phyloP scores from a whole-genome alignment of 1,140 invertebrate species.

The Brachionus sp. region DNA sequence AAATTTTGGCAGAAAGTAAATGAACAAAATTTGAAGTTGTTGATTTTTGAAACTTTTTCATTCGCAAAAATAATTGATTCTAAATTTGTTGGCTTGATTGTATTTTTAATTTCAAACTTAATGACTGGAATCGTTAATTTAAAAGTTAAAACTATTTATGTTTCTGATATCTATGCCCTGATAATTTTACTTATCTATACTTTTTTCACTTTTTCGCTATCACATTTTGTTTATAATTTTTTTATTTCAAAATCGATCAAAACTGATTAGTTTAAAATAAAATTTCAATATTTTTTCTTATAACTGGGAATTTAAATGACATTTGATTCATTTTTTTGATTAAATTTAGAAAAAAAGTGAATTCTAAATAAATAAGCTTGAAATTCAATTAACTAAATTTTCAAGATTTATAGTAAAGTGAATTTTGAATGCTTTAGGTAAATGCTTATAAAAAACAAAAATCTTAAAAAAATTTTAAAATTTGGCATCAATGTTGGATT shows the following conservation, averaged over 20 bases:
- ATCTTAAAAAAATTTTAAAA: too few species aligned
- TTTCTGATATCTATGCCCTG: neutral
- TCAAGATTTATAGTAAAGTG: too few species aligned
- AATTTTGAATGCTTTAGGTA: too few species aligned
- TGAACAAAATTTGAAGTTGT: neutral
- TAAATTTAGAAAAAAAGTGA: too few species aligned
- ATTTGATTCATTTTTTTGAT: too few species aligned
- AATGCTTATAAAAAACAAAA: too few species aligned
- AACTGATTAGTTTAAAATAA: neutral
- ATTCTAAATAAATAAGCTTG: too few species aligned
- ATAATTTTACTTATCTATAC: neutral
- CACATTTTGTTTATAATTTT: neutral
- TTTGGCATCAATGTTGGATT: too few species aligned
- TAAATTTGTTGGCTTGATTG: slow-evolving; percentile 67
- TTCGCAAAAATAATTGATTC: neutral
- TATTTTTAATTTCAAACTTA: slow-evolving; percentile 74
- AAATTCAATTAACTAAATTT: too few species aligned
- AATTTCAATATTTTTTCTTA: too few species aligned
- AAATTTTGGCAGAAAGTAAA: neutral
- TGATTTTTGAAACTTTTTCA: neutral
- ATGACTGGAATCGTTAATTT: slow-evolving; percentile 77
- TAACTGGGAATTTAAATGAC: too few species aligned
- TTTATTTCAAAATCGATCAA: neutral
- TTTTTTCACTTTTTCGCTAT: neutral
- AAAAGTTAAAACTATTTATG: slow-evolving; percentile 25